These are phyloP conservation scores for Chauna torquata DNA, from an alignment of 2,113 vertebrate species.

Conservation along the genomic window DNA sequence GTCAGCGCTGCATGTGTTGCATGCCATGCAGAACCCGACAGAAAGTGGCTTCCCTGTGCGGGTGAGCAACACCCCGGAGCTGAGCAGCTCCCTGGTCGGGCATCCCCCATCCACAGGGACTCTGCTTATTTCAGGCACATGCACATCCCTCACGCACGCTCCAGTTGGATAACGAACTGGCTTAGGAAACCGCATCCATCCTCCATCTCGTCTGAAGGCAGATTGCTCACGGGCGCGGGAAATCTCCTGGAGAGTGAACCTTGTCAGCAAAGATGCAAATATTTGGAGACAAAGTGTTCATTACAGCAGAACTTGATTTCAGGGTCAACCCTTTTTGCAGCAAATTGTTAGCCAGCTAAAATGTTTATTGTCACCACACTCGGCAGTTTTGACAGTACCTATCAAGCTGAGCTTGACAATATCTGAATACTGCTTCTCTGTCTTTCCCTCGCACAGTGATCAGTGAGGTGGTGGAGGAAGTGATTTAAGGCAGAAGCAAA, in stretches of 20 bases:
- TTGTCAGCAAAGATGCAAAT: conserved; percentile 75
- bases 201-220: conserved; percentile 9
- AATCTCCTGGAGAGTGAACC: conserved; percentile 66
- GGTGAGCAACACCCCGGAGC: not conserved
- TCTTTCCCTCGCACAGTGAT: not conserved
- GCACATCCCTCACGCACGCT: not conserved
- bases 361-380: conserved; percentile 68
- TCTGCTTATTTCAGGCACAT: not conserved
- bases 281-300: conserved; percentile 70
- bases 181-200: not conserved
- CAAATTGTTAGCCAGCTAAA: conserved; percentile 71
- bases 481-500: not conserved
- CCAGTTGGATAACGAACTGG: not conserved
- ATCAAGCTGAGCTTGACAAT: conserved; percentile 66
- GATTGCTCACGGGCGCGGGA: conserved; percentile 52
- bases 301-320: conserved; percentile 70
- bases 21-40: rapidly evolving
- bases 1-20: rapidly evolving
- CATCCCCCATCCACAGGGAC: rapidly evolving
- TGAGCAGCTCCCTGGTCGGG: not conserved
- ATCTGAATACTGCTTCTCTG: conserved; percentile 33
- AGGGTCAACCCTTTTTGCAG: conserved; percentile 70
- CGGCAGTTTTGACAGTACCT: conserved; percentile 73
- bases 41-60: not conserved
- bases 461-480: not conserved